Conservation (phyloP, 2,797 vertebrate species). For the Pachyuromys duprasi region DNA sequence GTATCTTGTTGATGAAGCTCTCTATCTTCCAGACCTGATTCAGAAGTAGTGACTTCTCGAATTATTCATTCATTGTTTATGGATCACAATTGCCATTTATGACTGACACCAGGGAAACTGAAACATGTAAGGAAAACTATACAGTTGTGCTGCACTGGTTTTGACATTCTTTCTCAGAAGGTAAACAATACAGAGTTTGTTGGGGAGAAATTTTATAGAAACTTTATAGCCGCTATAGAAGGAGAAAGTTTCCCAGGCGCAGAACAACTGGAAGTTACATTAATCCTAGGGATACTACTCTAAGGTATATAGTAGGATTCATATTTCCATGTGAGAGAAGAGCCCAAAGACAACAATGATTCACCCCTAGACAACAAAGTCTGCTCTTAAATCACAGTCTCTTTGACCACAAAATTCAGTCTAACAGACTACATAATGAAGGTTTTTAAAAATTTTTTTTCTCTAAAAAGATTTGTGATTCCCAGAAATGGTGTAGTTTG, state of each 20-base stretch:
- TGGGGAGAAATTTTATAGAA: too few relatives aligned
- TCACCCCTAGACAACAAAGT: background rate
- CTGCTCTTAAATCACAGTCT: background rate
- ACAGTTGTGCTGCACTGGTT: background rate
- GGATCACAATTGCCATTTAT: too few relatives aligned
- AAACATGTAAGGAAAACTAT: background rate
- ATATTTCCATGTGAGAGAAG: background rate
- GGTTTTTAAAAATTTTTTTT: background rate
- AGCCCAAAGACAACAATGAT: background rate
- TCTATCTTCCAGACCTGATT: background rate
- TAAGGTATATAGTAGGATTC: background rate
- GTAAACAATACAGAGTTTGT: background rate
- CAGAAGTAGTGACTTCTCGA: background rate
- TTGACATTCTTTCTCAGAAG: background rate
- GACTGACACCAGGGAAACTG: background rate
- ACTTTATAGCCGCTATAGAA: background rate
- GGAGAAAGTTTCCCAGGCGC: background rate
- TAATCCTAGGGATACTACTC: background rate
- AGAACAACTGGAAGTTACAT: background rate
- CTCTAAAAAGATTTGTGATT: background rate
- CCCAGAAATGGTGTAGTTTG: background rate
- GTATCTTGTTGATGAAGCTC: background rate
- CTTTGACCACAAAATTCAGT: background rate
- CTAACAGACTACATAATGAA: background rate
- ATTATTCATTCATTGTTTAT: background rate